Evolutionary conservation across 2,888 invertebrate species (phyloP), one percentile per base, ranked within the genome.

Genomic region (Ormyrus thymus): DNA sequence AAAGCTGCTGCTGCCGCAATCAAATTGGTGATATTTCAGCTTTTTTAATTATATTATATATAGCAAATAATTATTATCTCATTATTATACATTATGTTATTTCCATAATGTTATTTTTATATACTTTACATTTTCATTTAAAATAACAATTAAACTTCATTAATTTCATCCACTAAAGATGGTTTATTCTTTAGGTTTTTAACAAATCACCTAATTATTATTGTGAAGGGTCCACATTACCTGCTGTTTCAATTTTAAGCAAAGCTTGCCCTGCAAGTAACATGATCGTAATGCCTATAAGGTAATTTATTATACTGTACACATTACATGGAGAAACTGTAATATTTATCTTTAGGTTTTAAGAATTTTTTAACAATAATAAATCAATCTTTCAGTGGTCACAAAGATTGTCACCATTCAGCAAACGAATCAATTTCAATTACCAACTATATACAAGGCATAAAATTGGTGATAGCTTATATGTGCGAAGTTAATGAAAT

Each of bases 401-500:
- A 78, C 0, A 43, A 81, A 15, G 80, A 82, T 48, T 9, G 43
- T 13, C 65, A 58, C 2, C 73, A 81, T 70, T 62, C 71, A 43
- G 78, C 75, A 29, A 62, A 51, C 6, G 85, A 84, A 79, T 84
- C 85, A 8, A 83, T 84, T 72, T 82, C 83, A 1, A 65, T 82
- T n/a, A 61, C 68, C 15, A 76, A 80, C 80, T 84, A 83, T 13
- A 70, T 83, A 0, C 80, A 82, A 46, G 83, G 82, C n/a, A 65
- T 83, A 8, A 85, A 85, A 80, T 50, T 85, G 43, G 55, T 80
- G 10, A 83, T 84, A 76, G 82, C 85, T 64, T 85, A 85, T 50
- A 83, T 85, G 82, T 83, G 83, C 79, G 78, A 83, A 59, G 64
- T 85, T 65, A 76, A 84, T 66, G 85, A 85, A 82, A 48, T 83